Evolutionary conservation across 2,113 vertebrate species (phyloP).

Genomic region (Gavialis gangeticus): DNA sequence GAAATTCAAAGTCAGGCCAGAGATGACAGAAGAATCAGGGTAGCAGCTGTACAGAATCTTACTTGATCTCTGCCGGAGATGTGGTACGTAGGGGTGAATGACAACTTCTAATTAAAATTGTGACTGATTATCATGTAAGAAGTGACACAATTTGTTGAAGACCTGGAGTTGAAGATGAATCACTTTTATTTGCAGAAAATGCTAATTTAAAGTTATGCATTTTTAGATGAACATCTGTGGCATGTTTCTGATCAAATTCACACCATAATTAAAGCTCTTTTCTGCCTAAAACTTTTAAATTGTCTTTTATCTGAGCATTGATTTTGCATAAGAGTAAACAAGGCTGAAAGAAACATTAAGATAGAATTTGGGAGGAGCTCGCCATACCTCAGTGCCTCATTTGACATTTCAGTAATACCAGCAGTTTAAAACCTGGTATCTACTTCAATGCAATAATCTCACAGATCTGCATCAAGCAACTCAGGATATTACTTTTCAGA

Average conservation of each 20-base stretch:
- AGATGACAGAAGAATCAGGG: slow-evolving; percentile 67
- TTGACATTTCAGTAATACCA: slow-evolving; percentile 23
- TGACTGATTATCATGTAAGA: slow-evolving; percentile 71
- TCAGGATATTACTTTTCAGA: slow-evolving; percentile 51
- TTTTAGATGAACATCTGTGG: slow-evolving; percentile 75
- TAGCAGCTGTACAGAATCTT: slow-evolving; percentile 67
- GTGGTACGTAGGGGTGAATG: slow-evolving; percentile 60
- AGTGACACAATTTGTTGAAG: slow-evolving; percentile 57
- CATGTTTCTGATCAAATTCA: slow-evolving; percentile 36
- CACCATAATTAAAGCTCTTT: slow-evolving; percentile 39
- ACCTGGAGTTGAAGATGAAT: slow-evolving; percentile 60
- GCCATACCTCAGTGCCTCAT: not conserved
- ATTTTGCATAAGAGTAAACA: slow-evolving; percentile 30
- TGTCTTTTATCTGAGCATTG: slow-evolving; percentile 44
- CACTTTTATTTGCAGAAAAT: slow-evolving; percentile 72
- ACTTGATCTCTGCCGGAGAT: slow-evolving; percentile 70
- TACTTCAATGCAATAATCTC: slow-evolving; percentile 1
- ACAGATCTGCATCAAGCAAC: not conserved
- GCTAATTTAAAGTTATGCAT: slow-evolving; percentile 70
- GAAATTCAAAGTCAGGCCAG: slow-evolving; percentile 73
- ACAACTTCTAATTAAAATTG: slow-evolving; percentile 78
- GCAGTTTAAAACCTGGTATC: not conserved
- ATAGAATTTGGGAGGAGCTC: not conserved
- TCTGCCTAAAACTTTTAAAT: slow-evolving; percentile 35
- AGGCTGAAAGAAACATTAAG: slow-evolving; percentile 22